Evolutionary conservation across 1,140 invertebrate genomes (phyloP).

Genomic region (Atopsyche davidsoni): DNA sequence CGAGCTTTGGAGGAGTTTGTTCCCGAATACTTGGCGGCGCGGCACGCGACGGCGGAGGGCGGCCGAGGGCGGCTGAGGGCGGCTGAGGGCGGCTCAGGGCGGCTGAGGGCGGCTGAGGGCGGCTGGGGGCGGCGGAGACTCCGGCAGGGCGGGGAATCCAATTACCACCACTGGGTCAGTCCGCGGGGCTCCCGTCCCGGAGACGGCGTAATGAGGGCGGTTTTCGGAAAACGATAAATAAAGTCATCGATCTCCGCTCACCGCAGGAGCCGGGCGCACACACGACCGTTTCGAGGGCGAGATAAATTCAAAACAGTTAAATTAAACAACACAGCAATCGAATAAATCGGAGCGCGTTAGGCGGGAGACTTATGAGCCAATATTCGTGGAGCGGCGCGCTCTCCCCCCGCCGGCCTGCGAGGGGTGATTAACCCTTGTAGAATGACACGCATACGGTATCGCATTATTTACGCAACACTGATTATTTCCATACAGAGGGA

Average conservation of each 20-base stretch:
- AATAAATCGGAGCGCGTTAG: too few species aligned
- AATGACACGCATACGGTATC: conserved; percentile 29
- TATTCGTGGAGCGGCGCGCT: too few species aligned
- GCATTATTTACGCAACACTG: conserved; percentile 30
- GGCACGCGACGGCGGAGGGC: conserved; percentile 19
- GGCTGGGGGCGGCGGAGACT: conserved; percentile 15
- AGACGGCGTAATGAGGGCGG: too few species aligned
- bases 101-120: conserved; percentile 9
- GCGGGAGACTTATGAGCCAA: too few species aligned
- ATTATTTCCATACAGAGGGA: conserved; percentile 19
- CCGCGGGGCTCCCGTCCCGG: too few species aligned
- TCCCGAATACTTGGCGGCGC: background rate
- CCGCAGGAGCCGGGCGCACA: too few species aligned
- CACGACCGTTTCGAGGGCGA: too few species aligned
- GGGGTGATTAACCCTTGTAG: conserved; percentile 29
- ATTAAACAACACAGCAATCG: too few species aligned
- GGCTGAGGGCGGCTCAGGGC: background rate
- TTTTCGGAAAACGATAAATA: too few species aligned
- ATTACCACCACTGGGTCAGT: conserved; percentile 35
- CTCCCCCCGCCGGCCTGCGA: too few species aligned
- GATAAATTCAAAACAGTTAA: too few species aligned
- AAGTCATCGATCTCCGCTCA: too few species aligned
- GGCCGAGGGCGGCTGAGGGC: background rate
- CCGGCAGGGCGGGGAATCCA: conserved; percentile 26
- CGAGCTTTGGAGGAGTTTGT: conserved; percentile 16